Percentiles rank a stretch among this genome's conserved stretches.
These are phyloP conservation scores for Mormyrus lacerda DNA, from an alignment of 2,113 vertebrate species.

Conservation along the genomic window DNA sequence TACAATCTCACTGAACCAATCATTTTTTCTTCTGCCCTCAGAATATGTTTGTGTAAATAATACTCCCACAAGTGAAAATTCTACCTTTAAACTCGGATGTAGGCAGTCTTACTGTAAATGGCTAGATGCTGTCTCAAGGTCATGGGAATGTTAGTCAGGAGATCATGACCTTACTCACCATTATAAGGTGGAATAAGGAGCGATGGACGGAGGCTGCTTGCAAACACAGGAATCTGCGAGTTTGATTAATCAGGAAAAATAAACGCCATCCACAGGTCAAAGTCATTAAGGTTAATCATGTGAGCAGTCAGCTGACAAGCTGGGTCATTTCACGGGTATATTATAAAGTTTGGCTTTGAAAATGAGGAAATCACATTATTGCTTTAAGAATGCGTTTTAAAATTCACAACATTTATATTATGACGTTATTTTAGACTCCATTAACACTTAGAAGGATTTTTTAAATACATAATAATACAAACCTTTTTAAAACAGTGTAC, in stretches of 20 bases:
- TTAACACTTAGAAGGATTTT: neutral
- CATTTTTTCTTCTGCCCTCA: too few species aligned
- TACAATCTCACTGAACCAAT: too few species aligned
- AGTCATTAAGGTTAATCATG: neutral
- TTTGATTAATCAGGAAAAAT: neutral
- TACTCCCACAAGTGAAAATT: neutral
- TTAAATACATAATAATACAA: neutral
- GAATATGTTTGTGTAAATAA: too few species aligned
- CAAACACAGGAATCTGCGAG: neutral
- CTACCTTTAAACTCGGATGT: neutral
- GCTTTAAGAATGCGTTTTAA: slow-evolving; percentile 67
- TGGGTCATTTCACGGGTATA: neutral
- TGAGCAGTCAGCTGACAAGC: neutral
- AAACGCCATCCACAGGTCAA: neutral
- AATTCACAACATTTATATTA: neutral
- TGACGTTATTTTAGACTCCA: neutral
- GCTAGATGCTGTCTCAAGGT: neutral
- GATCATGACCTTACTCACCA: neutral
- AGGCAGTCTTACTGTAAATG: neutral
- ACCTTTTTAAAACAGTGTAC: neutral
- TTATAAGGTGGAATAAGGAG: neutral
- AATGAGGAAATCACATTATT: neutral
- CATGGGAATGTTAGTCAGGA: neutral
- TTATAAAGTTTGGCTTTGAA: neutral
- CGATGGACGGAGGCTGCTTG: neutral